These are phyloP conservation scores for Nothura maculosa DNA, from an alignment of 2,797 vertebrate genomes.

Conservation along the genomic window DNA sequence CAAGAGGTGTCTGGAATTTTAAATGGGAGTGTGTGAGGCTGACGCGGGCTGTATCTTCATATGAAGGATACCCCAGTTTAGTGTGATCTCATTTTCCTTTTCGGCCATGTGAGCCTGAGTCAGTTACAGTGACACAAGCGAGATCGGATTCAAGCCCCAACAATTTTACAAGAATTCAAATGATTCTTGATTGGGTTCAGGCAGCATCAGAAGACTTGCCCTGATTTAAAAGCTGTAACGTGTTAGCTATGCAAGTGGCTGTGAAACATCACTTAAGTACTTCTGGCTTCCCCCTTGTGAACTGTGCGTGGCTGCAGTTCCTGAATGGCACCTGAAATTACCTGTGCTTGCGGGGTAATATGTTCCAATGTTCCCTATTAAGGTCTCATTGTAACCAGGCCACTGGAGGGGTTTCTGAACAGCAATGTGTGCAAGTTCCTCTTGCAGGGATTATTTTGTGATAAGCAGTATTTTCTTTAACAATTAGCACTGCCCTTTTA, in stretches of 20 bases:
- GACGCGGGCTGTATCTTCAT: neutral
- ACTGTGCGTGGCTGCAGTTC: neutral
- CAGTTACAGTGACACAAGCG: neutral
- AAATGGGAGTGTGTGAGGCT: neutral
- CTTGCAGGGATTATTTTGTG: neutral
- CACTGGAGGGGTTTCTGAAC: neutral
- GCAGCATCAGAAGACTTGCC: neutral
- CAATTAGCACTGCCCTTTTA: neutral
- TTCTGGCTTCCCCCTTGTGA: neutral
- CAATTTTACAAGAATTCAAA: neutral
- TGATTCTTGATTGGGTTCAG: conserved; percentile 11
- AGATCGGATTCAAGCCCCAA: neutral
- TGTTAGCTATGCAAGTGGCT: neutral
- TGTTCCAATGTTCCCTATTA: neutral
- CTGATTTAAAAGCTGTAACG: neutral
- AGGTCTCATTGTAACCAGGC: neutral
- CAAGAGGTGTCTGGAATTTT: neutral
- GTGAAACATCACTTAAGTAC: conserved; percentile 18
- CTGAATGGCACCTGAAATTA: neutral
- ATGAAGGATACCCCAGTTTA: neutral
- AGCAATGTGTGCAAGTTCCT: neutral
- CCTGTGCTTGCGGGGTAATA: neutral
- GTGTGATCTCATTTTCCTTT: neutral
- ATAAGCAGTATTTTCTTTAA: neutral
- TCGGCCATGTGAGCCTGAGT: neutral